These are phyloP conservation scores for Cryptus viduatorius DNA, from an alignment of 2,888 invertebrate genomes.

Conservation along the genomic window DNA sequence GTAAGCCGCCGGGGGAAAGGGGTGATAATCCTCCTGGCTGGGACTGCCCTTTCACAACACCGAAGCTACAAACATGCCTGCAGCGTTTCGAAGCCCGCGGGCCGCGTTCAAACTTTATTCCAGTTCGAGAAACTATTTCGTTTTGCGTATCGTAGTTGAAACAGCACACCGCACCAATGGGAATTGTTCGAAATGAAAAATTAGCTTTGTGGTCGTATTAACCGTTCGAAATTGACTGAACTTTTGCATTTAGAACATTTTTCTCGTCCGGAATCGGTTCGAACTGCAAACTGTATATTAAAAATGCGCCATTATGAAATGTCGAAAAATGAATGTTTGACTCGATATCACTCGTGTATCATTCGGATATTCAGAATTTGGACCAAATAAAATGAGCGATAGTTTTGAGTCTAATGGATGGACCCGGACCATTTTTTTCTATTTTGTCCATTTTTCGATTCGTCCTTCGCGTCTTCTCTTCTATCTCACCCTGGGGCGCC, in stretches of 20 bases:
- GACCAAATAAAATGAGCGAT: background rate
- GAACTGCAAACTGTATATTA: too few species aligned
- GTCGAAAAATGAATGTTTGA: background rate
- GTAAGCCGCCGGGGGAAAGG: background rate
- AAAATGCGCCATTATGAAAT: too few species aligned
- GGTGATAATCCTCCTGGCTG: constrained; percentile 33
- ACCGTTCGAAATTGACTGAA: background rate
- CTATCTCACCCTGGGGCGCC: constrained; percentile 3
- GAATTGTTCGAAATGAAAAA: background rate
- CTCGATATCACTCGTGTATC: background rate
- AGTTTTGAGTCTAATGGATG: constrained; percentile 8
- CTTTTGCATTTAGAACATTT: background rate
- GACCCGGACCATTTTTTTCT: background rate
- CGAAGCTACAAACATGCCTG: background rate
- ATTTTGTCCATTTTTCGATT: background rate
- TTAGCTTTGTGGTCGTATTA: background rate
- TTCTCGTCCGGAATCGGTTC: too few species aligned
- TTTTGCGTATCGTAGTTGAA: background rate
- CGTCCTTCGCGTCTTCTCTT: constrained; percentile 34
- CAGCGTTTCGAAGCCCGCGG: background rate
- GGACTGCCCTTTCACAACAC: background rate
- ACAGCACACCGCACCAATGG: background rate
- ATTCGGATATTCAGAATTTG: background rate
- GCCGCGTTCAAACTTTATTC: background rate
- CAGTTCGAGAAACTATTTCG: background rate